Base-by-base conservation (phyloP, 2,888 invertebrate genomes). In the Drosophila barbarae region DNA sequence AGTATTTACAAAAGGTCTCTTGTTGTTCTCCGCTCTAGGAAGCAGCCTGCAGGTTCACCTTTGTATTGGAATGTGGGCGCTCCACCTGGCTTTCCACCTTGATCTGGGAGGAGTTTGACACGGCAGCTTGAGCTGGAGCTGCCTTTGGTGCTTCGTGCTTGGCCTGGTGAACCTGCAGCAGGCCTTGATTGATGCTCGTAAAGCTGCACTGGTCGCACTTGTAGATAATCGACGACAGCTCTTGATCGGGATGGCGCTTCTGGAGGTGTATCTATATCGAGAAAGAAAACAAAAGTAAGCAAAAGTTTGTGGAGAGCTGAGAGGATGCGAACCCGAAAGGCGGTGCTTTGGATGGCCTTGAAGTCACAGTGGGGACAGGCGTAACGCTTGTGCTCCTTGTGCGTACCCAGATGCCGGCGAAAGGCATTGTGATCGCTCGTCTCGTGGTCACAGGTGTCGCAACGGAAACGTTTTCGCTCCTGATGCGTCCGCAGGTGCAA, bases 361-460 rank as follows among this genome's bases (percentile, higher is more conserved):
- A 95, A 96, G 1, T 93, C 91, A 84, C 96, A 96, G 84, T 93
- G 92, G 46, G 93, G 93, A 85, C 96, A 96, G 74, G 93, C 92
- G 89, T 96, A 96, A 0, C 93, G 92, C 77, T 92, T 93, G 50
- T 93, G 92, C 15, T 95, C 94, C 7, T 94, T 92, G 87, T 96
- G 96, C 12, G 92, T 91, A 78, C 84, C 87, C 78, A 94, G 93
- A 88, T 96, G 96, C 2, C 96, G 91, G 26, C 96, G 90, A 72
- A 96, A 90, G 0, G 95, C 93, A 88, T 96, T 96, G 89, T 95
- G 95, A 87, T 96, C 96, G 3, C 93, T 92, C 5, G 95, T 93
- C 39, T 92, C 90, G 87, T 94, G 95, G 5, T 90, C 90, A 87
- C 96, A 96, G 50, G 91, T 89, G 35, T 93, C 91, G 86, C 96